Evolutionary conservation across 2,113 vertebrate species (phyloP).

Genomic region (Nymphicus hollandicus): DNA sequence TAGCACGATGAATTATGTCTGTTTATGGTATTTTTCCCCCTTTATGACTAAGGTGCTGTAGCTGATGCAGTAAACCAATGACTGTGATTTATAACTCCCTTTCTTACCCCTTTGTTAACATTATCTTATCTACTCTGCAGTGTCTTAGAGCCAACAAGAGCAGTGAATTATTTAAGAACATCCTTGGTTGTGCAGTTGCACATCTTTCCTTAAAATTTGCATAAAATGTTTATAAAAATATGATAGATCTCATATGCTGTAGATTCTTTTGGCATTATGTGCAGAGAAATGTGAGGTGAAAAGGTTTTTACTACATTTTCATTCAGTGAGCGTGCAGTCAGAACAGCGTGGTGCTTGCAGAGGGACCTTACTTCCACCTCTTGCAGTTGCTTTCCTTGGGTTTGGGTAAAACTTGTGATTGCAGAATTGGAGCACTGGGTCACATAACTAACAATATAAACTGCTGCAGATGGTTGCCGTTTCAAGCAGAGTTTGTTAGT

Average conservation of each 20-base stretch:
- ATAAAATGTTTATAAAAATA: not conserved
- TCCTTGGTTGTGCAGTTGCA: not conserved
- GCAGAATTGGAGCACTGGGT: slow-evolving; percentile 47
- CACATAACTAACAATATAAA: slow-evolving; percentile 47
- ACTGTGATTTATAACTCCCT: not conserved
- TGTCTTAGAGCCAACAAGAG: not conserved
- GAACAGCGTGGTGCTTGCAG: slow-evolving; percentile 14
- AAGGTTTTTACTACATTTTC: slow-evolving; percentile 9
- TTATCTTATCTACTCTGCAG: not conserved
- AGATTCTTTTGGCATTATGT: not conserved
- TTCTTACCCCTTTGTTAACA: not conserved
- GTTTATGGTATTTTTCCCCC: rapidly evolving
- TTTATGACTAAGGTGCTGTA: not conserved
- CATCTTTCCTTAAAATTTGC: not conserved
- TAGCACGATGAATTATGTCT: not conserved
- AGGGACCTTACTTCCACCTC: slow-evolving; percentile 2
- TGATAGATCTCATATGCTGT: not conserved
- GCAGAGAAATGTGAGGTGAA: not conserved
- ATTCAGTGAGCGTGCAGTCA: not conserved
- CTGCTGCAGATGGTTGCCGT: slow-evolving; percentile 50
- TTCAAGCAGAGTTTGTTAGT: slow-evolving; percentile 54
- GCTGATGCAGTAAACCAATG: not conserved
- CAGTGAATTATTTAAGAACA: not conserved
- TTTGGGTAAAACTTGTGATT: slow-evolving; percentile 31
- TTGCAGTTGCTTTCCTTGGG: slow-evolving; percentile 33